A percentile compares a stretch with the other conserved stretches of the same genome.
Evolutionary conservation across 2,797 vertebrate genomes (phyloP).

Genomic region (Hyperoplus lanceolatus): DNA sequence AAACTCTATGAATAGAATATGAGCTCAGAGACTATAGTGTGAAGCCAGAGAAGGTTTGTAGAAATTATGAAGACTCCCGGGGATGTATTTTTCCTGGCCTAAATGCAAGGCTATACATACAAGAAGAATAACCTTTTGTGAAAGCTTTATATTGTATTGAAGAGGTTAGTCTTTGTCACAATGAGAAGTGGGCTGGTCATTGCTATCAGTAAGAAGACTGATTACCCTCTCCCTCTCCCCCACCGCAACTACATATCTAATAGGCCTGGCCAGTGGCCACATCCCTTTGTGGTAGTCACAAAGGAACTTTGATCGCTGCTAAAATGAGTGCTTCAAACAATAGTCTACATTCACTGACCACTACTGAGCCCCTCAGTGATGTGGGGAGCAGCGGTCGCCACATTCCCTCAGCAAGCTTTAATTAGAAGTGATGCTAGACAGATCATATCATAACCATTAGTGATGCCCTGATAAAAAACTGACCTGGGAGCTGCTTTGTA

Average conservation of each 20-base stretch:
- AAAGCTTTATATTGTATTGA: constrained; percentile 70
- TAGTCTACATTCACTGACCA: constrained; percentile 74
- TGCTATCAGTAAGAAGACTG: constrained; percentile 83
- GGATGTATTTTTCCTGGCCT: constrained; percentile 44
- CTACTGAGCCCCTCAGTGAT: constrained; percentile 52
- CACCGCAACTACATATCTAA: constrained; percentile 81
- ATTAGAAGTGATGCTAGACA: constrained; percentile 86
- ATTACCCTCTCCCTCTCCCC: constrained; percentile 78
- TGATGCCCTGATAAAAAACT: constrained; percentile 82
- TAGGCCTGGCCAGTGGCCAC: constrained; percentile 72
- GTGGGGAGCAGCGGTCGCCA: constrained; percentile 47
- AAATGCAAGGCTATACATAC: constrained; percentile 51
- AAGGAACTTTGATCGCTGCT: constrained; percentile 82
- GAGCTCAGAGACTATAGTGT: constrained; percentile 43
- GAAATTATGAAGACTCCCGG: constrained; percentile 51
- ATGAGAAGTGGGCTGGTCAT: constrained; percentile 73
- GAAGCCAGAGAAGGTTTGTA: constrained; percentile 50
- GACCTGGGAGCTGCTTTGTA: constrained; percentile 75
- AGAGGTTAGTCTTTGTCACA: constrained; percentile 77
- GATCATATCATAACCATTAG: constrained; percentile 87
- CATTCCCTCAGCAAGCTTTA: constrained; percentile 78
- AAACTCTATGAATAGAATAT: constrained; percentile 60
- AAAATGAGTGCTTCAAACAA: constrained; percentile 82
- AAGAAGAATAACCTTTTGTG: constrained; percentile 69
- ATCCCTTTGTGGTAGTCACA: constrained; percentile 81